Conservation (phyloP, 2,888 invertebrate species). For the Pandemis heparana region DNA sequence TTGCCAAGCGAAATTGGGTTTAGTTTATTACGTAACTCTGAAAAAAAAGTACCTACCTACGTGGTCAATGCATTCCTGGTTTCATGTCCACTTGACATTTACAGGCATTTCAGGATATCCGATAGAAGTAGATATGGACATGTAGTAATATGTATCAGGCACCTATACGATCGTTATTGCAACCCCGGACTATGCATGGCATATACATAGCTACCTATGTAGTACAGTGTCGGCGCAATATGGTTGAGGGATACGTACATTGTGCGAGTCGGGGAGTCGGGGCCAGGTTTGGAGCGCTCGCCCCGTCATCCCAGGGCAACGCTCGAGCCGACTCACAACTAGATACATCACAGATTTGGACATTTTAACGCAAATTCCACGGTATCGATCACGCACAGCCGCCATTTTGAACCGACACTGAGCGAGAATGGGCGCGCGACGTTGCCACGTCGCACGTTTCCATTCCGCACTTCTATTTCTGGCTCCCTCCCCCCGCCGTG, state of each 20-base stretch:
- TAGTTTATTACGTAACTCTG: conserved; percentile 52
- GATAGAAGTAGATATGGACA: conserved; percentile 64
- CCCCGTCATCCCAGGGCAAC: conserved; percentile 76
- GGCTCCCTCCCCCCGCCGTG: conserved; percentile 70
- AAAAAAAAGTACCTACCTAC: conserved; percentile 57
- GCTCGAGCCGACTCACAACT: conserved; percentile 81
- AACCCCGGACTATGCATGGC: conserved; percentile 52
- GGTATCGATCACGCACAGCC: conserved; percentile 85
- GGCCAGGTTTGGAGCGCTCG: conserved; percentile 69
- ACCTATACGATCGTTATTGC: conserved; percentile 62
- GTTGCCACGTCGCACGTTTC: conserved; percentile 82
- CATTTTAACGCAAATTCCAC: conserved; percentile 81
- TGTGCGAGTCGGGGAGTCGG: conserved; percentile 76
- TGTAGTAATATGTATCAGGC: conserved; percentile 55
- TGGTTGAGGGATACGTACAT: conserved; percentile 82
- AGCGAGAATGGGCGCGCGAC: conserved; percentile 73
- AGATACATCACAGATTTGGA: conserved; percentile 79
- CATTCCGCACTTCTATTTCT: conserved; percentile 82
- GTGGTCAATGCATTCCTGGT: conserved; percentile 56
- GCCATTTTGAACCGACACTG: conserved; percentile 86
- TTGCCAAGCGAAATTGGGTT: conserved; percentile 51
- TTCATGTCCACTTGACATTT: conserved; percentile 55
- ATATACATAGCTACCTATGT: conserved; percentile 73
- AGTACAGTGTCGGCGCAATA: conserved; percentile 79
- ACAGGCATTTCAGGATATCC: conserved; percentile 53